Conservation (phyloP, 1,140 invertebrate genomes). For the Drosophila suzukii region DNA sequence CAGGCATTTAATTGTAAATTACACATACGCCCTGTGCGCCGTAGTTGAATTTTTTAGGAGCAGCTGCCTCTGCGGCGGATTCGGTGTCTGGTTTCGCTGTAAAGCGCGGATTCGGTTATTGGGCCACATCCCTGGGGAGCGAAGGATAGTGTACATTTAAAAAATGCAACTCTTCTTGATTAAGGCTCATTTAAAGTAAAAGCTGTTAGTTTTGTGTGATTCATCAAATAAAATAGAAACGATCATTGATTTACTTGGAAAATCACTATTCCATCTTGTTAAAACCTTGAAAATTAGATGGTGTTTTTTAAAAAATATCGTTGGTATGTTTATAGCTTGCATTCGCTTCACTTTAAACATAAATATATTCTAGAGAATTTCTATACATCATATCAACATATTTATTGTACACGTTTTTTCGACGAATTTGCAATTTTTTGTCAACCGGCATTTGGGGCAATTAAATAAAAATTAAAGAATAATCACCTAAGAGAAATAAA, state of each 20-base stretch:
- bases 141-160: conserved; percentile 30
- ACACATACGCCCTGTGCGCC: conserved; percentile 75
- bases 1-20: conserved; percentile 80
- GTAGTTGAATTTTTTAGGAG: conserved; percentile 65
- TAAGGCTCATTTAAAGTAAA: conserved; percentile 29
- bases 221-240: too few relatives aligned
- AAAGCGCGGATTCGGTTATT: conserved; percentile 65
- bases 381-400: too few relatives aligned
- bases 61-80: conserved; percentile 34
- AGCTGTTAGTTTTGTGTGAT: conserved; percentile 17
- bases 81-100: conserved; percentile 36
- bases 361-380: too few relatives aligned
- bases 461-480: too few relatives aligned
- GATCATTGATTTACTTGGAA: background rate
- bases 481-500: too few relatives aligned
- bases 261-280: background rate
- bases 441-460: too few relatives aligned
- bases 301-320: too few relatives aligned
- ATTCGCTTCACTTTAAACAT: too few relatives aligned
- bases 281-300: too few relatives aligned
- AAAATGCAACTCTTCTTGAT: conserved; percentile 54
- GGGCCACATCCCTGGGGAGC: conserved; percentile 54
- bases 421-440: too few relatives aligned
- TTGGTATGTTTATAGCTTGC: too few relatives aligned
- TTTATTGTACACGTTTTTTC: too few relatives aligned